Base-by-base conservation (phyloP, 2,113 vertebrate genomes). In the Bubo blakistoni region DNA sequence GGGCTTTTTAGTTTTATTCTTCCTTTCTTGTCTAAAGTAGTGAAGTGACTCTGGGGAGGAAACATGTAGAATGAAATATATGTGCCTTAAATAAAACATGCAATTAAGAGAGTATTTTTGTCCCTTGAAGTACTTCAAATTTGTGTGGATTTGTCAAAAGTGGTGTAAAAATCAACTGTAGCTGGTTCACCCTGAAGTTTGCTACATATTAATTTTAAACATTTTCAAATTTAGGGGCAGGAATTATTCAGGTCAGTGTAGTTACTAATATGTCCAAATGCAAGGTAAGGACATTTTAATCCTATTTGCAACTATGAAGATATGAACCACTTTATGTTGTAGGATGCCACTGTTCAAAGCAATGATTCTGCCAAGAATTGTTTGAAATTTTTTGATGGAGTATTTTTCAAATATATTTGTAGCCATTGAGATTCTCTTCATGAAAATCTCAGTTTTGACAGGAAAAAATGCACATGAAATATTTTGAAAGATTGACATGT, bases 31-130 rank as follows among this genome's bases (percentile, higher is more conserved):
- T 88, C 44, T 74, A 70, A 86, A 90, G 61, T 40, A 93, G 62
- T 1, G 0, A 40, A 46, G 12, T 67, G 65, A 51, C 44, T 83
- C 34, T 55, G n/a, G 26, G 17, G 13, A 84, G 25, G 65, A 86
- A 86, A 66, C 24, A 86, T 40, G 34, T 82, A 65, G 80, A 66
- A 90, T 72, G 32, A 92, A 32, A 63, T 36, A 25, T 10, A 73
- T 20, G 58, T 90, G 67, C 79, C 88, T 88, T 83, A 94, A 95
- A 90, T 85, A 92, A 94, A 94, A 80, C 20, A 72, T 30, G 14
- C 42, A 69, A 57, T 81, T 59, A 88, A 79, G 49, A 47, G 52
- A 79, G 6, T 1, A 49, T n/a, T 73, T 91, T 72, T 88, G 32
- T 89, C 93, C 54, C 66, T 82, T 51, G 20, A 94, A 83, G 54